A percentile compares a stretch with the other conserved stretches of the same genome.
Evolutionary conservation across 2,113 vertebrate species (phyloP).

Genomic region (Antidorcas marsupialis): DNA sequence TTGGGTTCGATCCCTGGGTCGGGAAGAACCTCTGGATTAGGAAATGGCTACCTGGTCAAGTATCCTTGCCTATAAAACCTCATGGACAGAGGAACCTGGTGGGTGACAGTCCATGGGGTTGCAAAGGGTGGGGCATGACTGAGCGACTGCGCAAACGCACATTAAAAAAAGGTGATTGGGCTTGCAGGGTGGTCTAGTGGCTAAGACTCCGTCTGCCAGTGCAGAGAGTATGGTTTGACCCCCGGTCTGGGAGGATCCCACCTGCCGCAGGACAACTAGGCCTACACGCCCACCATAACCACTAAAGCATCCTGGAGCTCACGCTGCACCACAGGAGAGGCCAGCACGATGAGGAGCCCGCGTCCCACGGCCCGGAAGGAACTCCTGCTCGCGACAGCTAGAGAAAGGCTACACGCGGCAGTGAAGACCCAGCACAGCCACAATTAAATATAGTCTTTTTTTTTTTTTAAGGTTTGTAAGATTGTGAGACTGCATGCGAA

Average conservation of each 20-base stretch:
- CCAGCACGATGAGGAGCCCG: not conserved
- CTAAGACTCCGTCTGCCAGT: not conserved
- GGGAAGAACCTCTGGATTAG: not conserved
- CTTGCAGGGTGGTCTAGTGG: not conserved
- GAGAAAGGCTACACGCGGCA: not conserved
- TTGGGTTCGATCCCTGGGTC: not conserved
- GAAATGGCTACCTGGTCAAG: not conserved
- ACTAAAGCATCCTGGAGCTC: not conserved
- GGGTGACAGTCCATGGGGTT: not conserved
- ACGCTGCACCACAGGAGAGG: not conserved
- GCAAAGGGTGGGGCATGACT: not conserved
- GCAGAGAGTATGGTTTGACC: not conserved
- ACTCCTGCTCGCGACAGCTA: rapidly evolving
- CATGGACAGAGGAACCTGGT: not conserved
- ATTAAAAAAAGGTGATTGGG: not conserved
- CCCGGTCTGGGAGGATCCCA: not conserved
- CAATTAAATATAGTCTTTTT: not conserved
- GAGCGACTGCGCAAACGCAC: not conserved
- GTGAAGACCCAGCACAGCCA: not conserved
- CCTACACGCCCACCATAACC: not conserved
- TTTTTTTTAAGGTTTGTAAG: not conserved
- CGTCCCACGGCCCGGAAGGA: not conserved
- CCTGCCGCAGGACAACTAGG: not conserved
- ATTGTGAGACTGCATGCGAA: not conserved
- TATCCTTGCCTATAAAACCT: not conserved